These are phyloP conservation scores for Cassiopea andromeda DNA, from an alignment of 30 jellyfish, hydroid and myxozoan species.

Conservation along the genomic window DNA sequence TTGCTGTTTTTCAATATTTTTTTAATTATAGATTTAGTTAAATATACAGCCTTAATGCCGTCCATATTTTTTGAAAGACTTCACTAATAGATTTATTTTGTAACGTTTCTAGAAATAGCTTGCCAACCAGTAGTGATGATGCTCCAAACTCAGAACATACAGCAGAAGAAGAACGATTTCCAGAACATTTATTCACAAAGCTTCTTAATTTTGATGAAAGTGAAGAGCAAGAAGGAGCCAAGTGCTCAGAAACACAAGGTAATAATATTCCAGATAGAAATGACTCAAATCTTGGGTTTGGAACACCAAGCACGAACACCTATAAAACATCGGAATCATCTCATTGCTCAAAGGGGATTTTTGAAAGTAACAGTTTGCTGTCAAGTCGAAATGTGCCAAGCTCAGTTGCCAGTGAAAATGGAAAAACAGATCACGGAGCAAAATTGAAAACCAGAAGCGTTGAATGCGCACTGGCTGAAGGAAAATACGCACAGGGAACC, in stretches of 20 bases:
- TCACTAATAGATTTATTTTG: too few species aligned
- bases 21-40: too few species aligned
- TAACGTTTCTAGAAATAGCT: constrained; percentile 23
- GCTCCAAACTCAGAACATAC: constrained; percentile 13
- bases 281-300: constrained; percentile 35
- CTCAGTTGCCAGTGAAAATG: constrained; percentile 50
- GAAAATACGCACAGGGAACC: constrained; percentile 33
- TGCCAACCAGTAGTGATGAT: constrained; percentile 39
- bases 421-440: constrained; percentile 9
- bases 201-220: constrained; percentile 63
- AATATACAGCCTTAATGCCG: too few species aligned
- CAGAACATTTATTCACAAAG: constrained; percentile 62
- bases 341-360: constrained; percentile 43
- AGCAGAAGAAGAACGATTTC: constrained; percentile 59
- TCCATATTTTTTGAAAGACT: too few species aligned
- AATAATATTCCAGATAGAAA: constrained; percentile 13
- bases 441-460: constrained; percentile 23
- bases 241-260: constrained; percentile 10
- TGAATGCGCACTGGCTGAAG: constrained; percentile 30
- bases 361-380: constrained; percentile 18
- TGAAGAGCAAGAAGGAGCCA: constrained; percentile 44
- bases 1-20: too few species aligned
- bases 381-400: constrained; percentile 61
- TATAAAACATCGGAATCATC: constrained; percentile 71
- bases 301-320: constrained; percentile 61